Evolutionary conservation across 2,888 invertebrate genomes (phyloP), one percentile per base, ranked within the genome.

Genomic region (Lydus trimaculatus): DNA sequence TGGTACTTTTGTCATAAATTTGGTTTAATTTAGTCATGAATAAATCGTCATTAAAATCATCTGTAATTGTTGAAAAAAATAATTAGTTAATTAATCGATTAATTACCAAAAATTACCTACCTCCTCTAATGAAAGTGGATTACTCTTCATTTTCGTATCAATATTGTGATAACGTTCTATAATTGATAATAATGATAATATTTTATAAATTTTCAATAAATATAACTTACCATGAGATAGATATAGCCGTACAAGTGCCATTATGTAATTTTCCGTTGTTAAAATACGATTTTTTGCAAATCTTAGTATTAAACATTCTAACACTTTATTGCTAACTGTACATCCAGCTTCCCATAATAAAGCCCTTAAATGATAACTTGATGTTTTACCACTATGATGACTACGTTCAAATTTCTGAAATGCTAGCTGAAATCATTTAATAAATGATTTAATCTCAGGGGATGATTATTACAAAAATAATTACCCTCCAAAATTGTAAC

Each of bases 311-410:
- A 92, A 85, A 80, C 91, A 90, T 86, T 92, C 92, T 74, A 92
- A 87, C 63, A 93, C 93, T 86, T 92, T 93, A 85, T 91, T 93
- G 84, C 91, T 91, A 69, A 92, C 92, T 75, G 88, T 89, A 78
- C 89, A 88, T 25, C 91, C 89, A 39, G 92, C 91, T 81, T 92
- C 91, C 90, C 91, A 88, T 72, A 92, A 84, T 75, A 90, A 87
- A 73, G 89, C 89, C 83, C 89, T 85, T 78, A 91, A 85, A 77
- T 90, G 87, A 83, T 91, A 91, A 74, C 90, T 90, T 56, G 89
- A 89, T 1, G 90, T 89, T 84, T 89, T 89, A 6, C 87, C 87
- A 63, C 86, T 86, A 74, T 86, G 85, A 73, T 87, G 86, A 36
- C 86, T 83, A 70, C 87, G 82, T 75, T 89, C 89, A 82, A 88